Evolutionary conservation across 2,888 invertebrate genomes (phyloP).

Genomic region (Encarsia formosa): DNA sequence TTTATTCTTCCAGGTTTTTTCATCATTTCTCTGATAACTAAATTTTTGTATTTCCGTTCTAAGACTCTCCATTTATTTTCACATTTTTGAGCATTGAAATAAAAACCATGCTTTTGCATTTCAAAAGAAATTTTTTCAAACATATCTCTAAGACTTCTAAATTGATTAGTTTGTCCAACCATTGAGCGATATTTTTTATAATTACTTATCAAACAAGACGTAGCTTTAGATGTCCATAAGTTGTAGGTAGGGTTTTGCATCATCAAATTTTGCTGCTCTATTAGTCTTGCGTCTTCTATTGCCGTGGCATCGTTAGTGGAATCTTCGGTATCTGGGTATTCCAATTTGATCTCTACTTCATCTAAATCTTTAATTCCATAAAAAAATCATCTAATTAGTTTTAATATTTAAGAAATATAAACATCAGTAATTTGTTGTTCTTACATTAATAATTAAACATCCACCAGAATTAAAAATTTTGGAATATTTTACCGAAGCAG

Average conservation of each 20-base stretch:
- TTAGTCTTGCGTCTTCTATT: constrained; percentile 17
- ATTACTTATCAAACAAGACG: constrained; percentile 40
- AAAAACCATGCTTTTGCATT: constrained; percentile 41
- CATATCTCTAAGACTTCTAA: constrained; percentile 44
- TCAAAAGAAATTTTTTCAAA: constrained; percentile 45
- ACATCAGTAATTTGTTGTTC: too few relatives aligned
- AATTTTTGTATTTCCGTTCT: constrained; percentile 45
- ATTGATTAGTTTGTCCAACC: constrained; percentile 41
- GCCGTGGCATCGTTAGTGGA: constrained; percentile 29
- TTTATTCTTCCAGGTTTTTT: constrained; percentile 46
- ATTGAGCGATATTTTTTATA: constrained; percentile 42
- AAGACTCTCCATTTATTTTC: constrained; percentile 47
- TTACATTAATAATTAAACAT: too few relatives aligned
- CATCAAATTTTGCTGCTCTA: constrained; percentile 3
- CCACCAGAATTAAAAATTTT: too few relatives aligned
- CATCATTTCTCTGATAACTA: constrained; percentile 39
- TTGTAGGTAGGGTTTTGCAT: constrained; percentile 27
- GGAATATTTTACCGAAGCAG: too few relatives aligned
- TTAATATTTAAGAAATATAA: too few relatives aligned
- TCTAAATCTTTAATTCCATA: constrained; percentile 10
- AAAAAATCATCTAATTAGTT: neutral
- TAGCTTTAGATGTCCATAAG: constrained; percentile 44
- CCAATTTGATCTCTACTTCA: constrained; percentile 37
- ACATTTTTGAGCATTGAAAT: constrained; percentile 44
- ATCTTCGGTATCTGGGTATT: constrained; percentile 32